phyloP scores from a whole-genome alignment of 2,888 invertebrate genomes.

The Cerceris ruficornis region DNA sequence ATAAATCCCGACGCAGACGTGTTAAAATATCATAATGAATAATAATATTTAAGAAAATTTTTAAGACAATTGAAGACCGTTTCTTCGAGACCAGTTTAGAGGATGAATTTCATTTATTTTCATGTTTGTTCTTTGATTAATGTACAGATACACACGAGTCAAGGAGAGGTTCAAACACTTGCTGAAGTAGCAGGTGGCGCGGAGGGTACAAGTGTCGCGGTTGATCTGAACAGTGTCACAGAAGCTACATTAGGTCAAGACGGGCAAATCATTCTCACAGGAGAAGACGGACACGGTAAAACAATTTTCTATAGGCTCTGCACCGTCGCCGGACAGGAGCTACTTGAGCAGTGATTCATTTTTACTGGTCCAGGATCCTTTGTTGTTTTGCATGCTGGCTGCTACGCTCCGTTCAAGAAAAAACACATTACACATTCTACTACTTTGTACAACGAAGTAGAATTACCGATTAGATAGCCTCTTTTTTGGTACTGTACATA shows the following conservation, averaged over 20 bases:
- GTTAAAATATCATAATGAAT: no score
- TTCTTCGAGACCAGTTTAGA: no score
- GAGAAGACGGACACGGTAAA: constrained; percentile 96
- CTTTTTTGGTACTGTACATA: constrained; percentile 72
- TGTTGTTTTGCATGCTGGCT: constrained; percentile 78
- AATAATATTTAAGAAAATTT: no score
- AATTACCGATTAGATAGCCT: constrained; percentile 63
- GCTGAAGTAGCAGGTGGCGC: constrained; percentile 87
- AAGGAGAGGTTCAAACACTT: constrained; percentile 87
- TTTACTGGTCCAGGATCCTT: constrained; percentile 69
- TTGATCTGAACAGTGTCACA: constrained; percentile 94
- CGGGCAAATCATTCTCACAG: constrained; percentile 96
- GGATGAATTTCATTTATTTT: no score
- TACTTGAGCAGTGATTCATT: constrained; percentile 80
- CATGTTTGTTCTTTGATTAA: constrained; percentile 2
- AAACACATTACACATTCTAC: constrained; percentile 66
- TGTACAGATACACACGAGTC: constrained; percentile 82
- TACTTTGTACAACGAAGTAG: constrained; percentile 72
- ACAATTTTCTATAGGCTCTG: constrained; percentile 82
- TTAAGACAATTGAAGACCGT: no score
- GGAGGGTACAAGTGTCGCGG: constrained; percentile 88
- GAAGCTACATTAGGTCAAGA: constrained; percentile 95
- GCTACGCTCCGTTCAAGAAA: constrained; percentile 74
- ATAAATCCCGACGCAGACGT: no score
- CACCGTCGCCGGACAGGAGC: constrained; percentile 81